Conservation (phyloP, 1,140 invertebrate species). For the Drosophila bifasciata region DNA sequence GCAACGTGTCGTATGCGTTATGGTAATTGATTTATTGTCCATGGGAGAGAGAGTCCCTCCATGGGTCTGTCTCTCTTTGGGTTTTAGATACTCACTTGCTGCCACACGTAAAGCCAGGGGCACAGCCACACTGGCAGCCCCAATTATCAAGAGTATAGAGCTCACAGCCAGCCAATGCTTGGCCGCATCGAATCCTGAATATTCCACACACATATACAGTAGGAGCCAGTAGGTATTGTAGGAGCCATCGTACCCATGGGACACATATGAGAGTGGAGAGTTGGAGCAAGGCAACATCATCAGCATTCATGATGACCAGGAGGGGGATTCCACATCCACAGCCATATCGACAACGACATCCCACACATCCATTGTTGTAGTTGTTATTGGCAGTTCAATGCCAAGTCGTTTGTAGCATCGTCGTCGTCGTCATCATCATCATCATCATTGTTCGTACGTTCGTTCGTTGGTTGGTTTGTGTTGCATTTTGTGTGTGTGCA, state of each 20-base stretch:
- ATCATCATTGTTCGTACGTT: slow-evolving; percentile 52
- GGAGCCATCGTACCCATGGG: not conserved
- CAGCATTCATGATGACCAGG: slow-evolving; percentile 70
- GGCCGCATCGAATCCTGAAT: slow-evolving; percentile 85
- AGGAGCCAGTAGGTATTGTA: not conserved
- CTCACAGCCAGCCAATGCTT: slow-evolving; percentile 88
- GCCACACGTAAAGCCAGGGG: slow-evolving; percentile 87
- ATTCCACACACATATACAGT: slow-evolving; percentile 6
- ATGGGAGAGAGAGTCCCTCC: slow-evolving; percentile 4
- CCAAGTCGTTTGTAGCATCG: slow-evolving; percentile 69
- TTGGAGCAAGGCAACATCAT: slow-evolving; percentile 25
- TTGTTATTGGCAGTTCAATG: slow-evolving; percentile 76
- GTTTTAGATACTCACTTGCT: slow-evolving; percentile 83
- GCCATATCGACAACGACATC: too few relatives aligned
- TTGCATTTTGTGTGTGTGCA: slow-evolving; percentile 80
- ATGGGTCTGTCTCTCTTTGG: slow-evolving; percentile 3
- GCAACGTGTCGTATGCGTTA: slow-evolving; percentile 72
- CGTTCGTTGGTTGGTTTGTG: slow-evolving; percentile 68
- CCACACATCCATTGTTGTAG: slow-evolving; percentile 56
- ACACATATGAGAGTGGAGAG: too few relatives aligned
- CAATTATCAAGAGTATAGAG: slow-evolving; percentile 87
- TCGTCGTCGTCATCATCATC: slow-evolving; percentile 26
- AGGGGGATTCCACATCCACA: slow-evolving; percentile 15
- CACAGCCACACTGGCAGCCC: slow-evolving; percentile 88
- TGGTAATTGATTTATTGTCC: slow-evolving; percentile 83